Conservation (phyloP, 2,797 vertebrate species). For the Phataginus tricuspis region DNA sequence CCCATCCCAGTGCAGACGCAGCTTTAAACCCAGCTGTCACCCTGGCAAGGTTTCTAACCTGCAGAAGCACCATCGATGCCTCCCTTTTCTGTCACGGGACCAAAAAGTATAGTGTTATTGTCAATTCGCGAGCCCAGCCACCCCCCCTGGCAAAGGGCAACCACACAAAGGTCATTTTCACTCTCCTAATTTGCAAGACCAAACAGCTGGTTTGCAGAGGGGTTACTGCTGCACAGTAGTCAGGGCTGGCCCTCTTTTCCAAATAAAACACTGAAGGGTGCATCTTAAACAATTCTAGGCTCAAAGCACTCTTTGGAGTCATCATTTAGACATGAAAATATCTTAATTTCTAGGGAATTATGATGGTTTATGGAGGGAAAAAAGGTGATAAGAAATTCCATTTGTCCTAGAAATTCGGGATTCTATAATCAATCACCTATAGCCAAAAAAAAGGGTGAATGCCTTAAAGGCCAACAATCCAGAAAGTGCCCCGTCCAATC, state of each 20-base stretch:
- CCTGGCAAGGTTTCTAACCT: neutral
- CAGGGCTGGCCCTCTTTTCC: neutral
- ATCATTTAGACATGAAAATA: neutral
- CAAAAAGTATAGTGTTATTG: fast-evolving
- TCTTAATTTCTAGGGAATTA: neutral
- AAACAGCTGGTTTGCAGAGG: neutral
- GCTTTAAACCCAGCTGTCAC: neutral
- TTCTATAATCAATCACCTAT: neutral
- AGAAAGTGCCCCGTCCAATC: neutral
- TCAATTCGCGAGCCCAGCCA: neutral
- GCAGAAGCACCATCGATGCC: neutral
- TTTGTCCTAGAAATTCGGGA: neutral
- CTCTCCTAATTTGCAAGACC: neutral
- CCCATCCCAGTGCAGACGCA: neutral
- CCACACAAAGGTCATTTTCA: neutral
- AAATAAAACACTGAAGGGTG: neutral
- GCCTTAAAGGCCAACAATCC: neutral
- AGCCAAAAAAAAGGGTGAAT: neutral
- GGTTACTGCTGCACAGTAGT: fast-evolving
- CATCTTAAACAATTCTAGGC: neutral
- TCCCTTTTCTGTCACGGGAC: neutral
- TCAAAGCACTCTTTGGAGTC: neutral
- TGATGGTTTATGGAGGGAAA: neutral
- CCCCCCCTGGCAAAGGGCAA: neutral
- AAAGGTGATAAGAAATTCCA: neutral